Base-by-base conservation (phyloP, 2,888 invertebrate genomes). In the Pedicia rivosa region DNA sequence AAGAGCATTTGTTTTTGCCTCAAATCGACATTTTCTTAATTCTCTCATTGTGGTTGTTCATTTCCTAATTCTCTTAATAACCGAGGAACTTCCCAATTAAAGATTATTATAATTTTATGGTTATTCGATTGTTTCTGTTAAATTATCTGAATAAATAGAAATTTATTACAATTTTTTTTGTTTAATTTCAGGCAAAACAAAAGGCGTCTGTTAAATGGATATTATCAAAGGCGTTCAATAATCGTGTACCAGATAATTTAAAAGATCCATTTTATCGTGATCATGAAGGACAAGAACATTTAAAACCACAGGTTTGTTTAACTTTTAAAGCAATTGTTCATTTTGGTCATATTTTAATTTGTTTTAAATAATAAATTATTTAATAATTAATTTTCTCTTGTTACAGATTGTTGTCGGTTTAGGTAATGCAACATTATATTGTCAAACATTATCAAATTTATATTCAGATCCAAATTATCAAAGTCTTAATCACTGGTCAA, bases 381-480 rank as follows among this genome's bases (percentile, higher is more conserved):
- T 3, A 10, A 12, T 2, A 10, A 9, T 10, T 29, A 14, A 14
- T 36, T 36, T 3, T 13, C n/a, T 26, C 16, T 26, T 10, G 5
- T 16, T 35, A 4, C 15, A 61, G 56, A 81, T 95, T 56, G 78
- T 84, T 45, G 88, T 90, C 49, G 78, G 82, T 37, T 67, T 95
- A 56, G 88, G 91, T 50, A 91, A 83, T 66, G 91, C 91, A 47
- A 91, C 92, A 62, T 71, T 94, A 45, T 94, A 92, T 67, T 92
- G 92, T 65, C 70, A 84, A 61, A 90, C 92, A 40, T 68, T 94
- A 60, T 83, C 86, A 50, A 90, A 90, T 68, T 83, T 94, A 66
- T 94, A 92, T 66, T 86, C 88, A 44, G 92, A 94, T 67, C 91
- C 90, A 43, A 90, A 90, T 66, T 91, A 88, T 67, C 84, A 88